phyloP scores from a whole-genome alignment of 1,140 invertebrate genomes.

The Zeugodacus cucurbitae region DNA sequence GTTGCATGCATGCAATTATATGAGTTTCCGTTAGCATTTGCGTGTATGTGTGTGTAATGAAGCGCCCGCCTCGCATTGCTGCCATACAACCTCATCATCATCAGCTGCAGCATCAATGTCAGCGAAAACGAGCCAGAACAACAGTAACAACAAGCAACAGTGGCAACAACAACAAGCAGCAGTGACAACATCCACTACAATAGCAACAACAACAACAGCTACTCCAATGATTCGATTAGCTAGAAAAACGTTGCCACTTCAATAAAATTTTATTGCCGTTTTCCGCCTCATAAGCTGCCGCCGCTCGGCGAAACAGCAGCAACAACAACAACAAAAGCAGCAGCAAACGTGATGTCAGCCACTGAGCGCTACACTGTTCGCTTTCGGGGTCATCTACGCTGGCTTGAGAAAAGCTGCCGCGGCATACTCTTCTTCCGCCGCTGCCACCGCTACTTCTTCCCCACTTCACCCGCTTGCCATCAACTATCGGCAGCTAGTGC shows the following conservation, averaged over 20 bases:
- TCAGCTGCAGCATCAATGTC: background rate
- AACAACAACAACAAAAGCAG: background rate
- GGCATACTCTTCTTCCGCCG: background rate
- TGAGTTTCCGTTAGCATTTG: background rate
- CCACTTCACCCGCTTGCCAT: background rate
- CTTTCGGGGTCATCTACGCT: background rate
- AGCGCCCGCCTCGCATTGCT: background rate
- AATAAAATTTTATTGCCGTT: slow-evolving; percentile 22
- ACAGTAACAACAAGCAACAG: background rate
- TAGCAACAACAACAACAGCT: background rate
- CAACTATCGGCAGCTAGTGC: background rate
- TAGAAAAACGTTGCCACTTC: background rate
- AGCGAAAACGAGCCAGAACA: slow-evolving; percentile 1
- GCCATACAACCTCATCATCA: background rate
- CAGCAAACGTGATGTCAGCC: background rate
- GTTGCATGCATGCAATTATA: background rate
- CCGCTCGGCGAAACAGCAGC: background rate
- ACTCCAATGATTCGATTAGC: background rate
- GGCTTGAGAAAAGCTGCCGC: background rate
- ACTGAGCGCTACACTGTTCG: background rate
- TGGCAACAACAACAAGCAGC: background rate
- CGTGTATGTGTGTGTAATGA: background rate
- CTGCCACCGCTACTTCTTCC: background rate
- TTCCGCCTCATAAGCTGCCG: background rate
- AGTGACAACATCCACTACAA: background rate